phyloP scores from a whole-genome alignment of 2,113 vertebrate species.

The Damaliscus lunatus region DNA sequence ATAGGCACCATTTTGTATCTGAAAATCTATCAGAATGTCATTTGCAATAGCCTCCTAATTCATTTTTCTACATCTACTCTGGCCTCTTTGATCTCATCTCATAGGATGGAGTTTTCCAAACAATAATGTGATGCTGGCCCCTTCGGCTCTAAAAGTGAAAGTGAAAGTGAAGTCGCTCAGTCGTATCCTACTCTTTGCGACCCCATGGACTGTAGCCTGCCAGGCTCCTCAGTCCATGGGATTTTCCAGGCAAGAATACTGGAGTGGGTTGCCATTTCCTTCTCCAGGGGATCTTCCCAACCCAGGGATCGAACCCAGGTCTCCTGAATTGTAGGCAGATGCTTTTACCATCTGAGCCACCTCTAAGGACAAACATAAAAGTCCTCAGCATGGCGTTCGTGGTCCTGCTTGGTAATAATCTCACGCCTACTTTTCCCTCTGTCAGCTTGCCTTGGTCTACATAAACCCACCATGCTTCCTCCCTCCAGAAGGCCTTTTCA shows the following conservation, averaged over 20 bases:
- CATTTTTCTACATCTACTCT: not conserved
- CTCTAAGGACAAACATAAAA: not conserved
- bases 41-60: not conserved
- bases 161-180: no score
- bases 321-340: not conserved
- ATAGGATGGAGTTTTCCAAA: not conserved
- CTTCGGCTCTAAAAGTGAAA: not conserved
- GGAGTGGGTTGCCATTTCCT: not conserved
- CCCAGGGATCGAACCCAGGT: no score
- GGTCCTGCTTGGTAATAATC: not conserved
- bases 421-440: accelerated
- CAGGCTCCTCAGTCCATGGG: not conserved
- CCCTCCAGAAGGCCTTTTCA: not conserved
- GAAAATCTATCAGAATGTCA: not conserved
- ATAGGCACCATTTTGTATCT: not conserved
- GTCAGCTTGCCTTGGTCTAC: not conserved
- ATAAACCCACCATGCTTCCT: not conserved
- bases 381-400: not conserved
- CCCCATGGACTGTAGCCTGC: no score
- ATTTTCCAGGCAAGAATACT: not conserved
- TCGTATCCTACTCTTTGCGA: no score
- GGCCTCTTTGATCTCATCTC: not conserved
- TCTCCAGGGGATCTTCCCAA: no score
- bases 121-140: not conserved
- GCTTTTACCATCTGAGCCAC: not conserved